Percentiles rank a stretch among this genome's conserved stretches.
These are phyloP conservation scores for Dallia pectoralis DNA, from an alignment of 2,797 vertebrate genomes.

Conservation along the genomic window DNA sequence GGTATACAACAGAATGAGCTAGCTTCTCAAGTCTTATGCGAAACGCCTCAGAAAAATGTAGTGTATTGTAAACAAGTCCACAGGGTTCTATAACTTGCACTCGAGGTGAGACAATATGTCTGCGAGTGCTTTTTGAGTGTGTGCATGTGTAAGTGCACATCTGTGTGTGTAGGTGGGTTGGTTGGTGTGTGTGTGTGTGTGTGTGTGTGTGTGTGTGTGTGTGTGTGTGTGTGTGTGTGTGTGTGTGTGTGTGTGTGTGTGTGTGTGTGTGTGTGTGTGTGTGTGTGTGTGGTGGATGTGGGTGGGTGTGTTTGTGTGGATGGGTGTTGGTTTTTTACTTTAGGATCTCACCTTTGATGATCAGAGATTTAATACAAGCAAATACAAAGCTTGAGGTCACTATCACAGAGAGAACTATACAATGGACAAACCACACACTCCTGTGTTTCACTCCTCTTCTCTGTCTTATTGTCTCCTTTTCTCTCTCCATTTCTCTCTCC, in stretches of 20 bases:
- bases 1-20: too few species aligned
- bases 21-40: too few species aligned
- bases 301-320: conserved; percentile 50
- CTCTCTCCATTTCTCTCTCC: conserved; percentile 63
- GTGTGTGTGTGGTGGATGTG: conserved; percentile 11
- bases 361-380: conserved; percentile 86
- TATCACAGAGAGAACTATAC: conserved; percentile 82
- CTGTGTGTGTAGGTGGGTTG: conserved; percentile 16
- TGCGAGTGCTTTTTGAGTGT: background rate
- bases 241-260: conserved; percentile 13
- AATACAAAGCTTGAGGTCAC: conserved; percentile 87
- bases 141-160: conserved; percentile 16
- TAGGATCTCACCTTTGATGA: conserved; percentile 69
- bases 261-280: conserved; percentile 1
- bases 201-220: background rate
- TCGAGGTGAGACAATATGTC: background rate
- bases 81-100: too few species aligned
- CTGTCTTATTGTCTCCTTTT: background rate
- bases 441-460: background rate
- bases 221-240: conserved; percentile 24
- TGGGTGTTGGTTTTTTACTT: conserved; percentile 72
- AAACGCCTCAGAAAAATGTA: too few species aligned
- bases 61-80: too few species aligned
- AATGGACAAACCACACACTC: conserved; percentile 61
- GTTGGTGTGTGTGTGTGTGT: conserved; percentile 4